These are phyloP conservation scores for Anas georgica DNA, from an alignment of 2,797 vertebrate genomes.

Conservation along the genomic window DNA sequence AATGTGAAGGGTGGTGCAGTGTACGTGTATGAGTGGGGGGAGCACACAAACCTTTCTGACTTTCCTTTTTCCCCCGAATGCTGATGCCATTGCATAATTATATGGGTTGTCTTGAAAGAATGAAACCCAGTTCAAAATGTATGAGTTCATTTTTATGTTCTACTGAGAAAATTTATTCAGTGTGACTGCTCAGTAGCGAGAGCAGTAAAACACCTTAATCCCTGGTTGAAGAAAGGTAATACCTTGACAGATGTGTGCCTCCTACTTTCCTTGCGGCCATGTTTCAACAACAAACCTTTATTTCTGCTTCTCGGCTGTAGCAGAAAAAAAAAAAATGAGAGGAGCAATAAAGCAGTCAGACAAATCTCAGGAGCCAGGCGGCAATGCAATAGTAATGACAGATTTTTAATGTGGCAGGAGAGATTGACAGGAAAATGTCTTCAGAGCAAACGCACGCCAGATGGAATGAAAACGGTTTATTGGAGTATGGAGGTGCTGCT, in stretches of 20 bases:
- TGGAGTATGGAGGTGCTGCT: conserved; percentile 91
- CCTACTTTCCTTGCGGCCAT: conserved; percentile 88
- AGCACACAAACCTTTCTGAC: conserved; percentile 56
- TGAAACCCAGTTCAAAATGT: conserved; percentile 80
- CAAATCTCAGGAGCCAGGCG: conserved; percentile 90
- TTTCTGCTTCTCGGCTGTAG: conserved; percentile 82
- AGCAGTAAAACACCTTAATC: conserved; percentile 88
- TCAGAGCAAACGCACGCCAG: conserved; percentile 94
- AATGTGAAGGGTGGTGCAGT: conserved; percentile 46
- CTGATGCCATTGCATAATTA: conserved; percentile 75
- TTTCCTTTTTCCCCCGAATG: conserved; percentile 52
- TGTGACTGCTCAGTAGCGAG: conserved; percentile 83
- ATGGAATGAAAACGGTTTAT: conserved; percentile 98
- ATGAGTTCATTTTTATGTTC: conserved; percentile 85
- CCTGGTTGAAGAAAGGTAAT: conserved; percentile 94
- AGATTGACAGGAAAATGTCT: conserved; percentile 98
- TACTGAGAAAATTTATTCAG: conserved; percentile 86
- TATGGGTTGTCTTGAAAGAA: conserved; percentile 76
- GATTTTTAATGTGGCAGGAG: conserved; percentile 91
- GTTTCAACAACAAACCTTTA: conserved; percentile 85
- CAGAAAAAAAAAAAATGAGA: conserved; percentile 81
- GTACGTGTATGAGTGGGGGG: not conserved
- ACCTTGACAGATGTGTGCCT: conserved; percentile 94
- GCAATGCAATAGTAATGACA: conserved; percentile 86
- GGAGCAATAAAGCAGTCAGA: conserved; percentile 87